These are phyloP conservation scores for Apis dorsata DNA, from an alignment of 1,140 invertebrate species.

Conservation along the genomic window DNA sequence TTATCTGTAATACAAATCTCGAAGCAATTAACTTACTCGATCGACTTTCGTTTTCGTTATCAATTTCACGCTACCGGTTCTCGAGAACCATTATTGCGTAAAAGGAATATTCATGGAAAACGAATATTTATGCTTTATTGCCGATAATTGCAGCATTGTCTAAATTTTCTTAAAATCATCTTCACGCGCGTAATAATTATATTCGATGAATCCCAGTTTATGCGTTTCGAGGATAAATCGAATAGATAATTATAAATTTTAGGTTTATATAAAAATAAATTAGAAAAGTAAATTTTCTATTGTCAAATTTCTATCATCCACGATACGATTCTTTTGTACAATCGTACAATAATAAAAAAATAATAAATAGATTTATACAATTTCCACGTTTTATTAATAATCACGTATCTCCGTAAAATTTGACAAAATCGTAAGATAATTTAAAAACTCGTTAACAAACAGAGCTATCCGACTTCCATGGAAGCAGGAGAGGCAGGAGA, in stretches of 20 bases:
- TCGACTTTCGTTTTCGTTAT: conserved; percentile 17
- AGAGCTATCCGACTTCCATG: conserved; percentile 4
- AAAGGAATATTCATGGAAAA: not conserved
- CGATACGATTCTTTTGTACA: too few relatives aligned
- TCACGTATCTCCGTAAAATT: not conserved
- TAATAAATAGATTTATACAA: too few relatives aligned
- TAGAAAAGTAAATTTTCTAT: too few relatives aligned
- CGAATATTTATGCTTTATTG: not conserved
- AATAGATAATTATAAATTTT: too few relatives aligned
- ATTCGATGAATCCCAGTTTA: not conserved
- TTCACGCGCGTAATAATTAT: not conserved
- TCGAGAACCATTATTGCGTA: not conserved
- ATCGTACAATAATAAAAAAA: too few relatives aligned
- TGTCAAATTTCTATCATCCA: too few relatives aligned
- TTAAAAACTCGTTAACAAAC: conserved; percentile 5
- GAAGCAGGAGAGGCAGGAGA: conserved; percentile 6
- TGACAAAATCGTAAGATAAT: not conserved
- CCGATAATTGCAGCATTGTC: not conserved
- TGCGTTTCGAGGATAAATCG: not conserved
- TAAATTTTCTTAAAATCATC: not conserved
- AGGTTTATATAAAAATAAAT: too few relatives aligned
- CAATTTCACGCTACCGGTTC: not conserved
- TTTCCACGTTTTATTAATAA: too few relatives aligned
- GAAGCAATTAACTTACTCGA: not conserved
- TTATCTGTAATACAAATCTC: not conserved